These are phyloP conservation scores for Eulemur rubriventer DNA, from an alignment of 2,797 vertebrate species.

Conservation along the genomic window DNA sequence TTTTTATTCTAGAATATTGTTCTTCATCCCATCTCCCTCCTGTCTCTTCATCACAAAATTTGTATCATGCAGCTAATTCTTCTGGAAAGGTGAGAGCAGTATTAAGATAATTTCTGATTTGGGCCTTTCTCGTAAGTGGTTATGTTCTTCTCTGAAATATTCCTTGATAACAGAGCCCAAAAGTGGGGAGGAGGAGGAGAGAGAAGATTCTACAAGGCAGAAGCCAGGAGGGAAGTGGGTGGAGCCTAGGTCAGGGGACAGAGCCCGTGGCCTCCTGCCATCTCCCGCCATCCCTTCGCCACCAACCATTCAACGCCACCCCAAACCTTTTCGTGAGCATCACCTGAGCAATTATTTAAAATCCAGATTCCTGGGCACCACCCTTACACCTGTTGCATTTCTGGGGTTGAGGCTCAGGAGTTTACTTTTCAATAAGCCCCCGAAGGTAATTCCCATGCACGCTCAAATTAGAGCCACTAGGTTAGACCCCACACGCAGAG, in stretches of 20 bases:
- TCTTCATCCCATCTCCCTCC: background rate
- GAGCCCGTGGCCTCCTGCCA: background rate
- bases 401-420: background rate
- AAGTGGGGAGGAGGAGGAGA: rapidly evolving
- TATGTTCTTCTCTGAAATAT: background rate
- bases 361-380: background rate
- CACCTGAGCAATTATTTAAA: no score
- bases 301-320: background rate
- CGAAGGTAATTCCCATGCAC: background rate
- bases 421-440: background rate
- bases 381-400: background rate
- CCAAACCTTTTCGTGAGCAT: background rate
- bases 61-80: background rate
- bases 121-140: background rate
- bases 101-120: background rate
- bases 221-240: background rate
- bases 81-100: background rate
- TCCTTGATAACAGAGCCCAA: background rate
- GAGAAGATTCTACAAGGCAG: background rate
- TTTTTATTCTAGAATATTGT: slow-evolving; percentile 15
- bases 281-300: background rate
- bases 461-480: background rate
- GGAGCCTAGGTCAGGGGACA: background rate
- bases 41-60: background rate
- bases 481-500: background rate